A percentile compares a stretch with the other conserved stretches of the same genome.
Evolutionary conservation across 2,888 invertebrate species (phyloP).

Genomic region (Lysandra coridon): DNA sequence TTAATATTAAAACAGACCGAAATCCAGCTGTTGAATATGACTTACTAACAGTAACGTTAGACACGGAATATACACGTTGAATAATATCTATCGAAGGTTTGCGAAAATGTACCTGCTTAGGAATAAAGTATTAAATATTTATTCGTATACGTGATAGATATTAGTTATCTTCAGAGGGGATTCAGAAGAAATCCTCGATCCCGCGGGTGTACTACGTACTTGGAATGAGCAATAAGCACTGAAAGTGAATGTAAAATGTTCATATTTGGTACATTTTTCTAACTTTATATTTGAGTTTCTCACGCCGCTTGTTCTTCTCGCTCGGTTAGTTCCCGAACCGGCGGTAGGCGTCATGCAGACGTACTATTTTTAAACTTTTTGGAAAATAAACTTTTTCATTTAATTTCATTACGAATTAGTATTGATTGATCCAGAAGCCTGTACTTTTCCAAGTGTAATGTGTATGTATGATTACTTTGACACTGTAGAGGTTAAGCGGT

Average conservation of each 20-base stretch:
- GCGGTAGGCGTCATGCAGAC: too few relatives aligned
- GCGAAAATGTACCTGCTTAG: not conserved
- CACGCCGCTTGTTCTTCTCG: too few relatives aligned
- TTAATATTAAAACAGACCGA: not conserved
- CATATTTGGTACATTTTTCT: not conserved
- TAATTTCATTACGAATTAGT: too few relatives aligned
- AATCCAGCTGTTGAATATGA: not conserved
- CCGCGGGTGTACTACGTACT: not conserved
- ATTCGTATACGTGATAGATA: constrained; percentile 2
- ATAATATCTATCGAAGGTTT: not conserved
- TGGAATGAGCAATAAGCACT: not conserved
- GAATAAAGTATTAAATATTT: constrained; percentile 11
- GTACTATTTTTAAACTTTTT: too few relatives aligned
- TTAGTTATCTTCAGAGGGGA: not conserved
- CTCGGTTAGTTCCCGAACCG: too few relatives aligned
- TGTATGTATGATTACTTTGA: too few relatives aligned
- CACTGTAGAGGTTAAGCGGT: too few relatives aligned
- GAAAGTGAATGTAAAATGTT: not conserved
- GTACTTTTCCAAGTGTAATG: too few relatives aligned
- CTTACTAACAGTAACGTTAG: not conserved
- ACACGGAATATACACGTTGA: not conserved
- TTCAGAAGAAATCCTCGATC: not conserved
- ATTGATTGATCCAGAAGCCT: too few relatives aligned
- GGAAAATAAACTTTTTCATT: too few relatives aligned
- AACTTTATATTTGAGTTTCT: too few relatives aligned